phyloP scores from a whole-genome alignment of 2,888 invertebrate species.

The Achlya flavicornis region DNA sequence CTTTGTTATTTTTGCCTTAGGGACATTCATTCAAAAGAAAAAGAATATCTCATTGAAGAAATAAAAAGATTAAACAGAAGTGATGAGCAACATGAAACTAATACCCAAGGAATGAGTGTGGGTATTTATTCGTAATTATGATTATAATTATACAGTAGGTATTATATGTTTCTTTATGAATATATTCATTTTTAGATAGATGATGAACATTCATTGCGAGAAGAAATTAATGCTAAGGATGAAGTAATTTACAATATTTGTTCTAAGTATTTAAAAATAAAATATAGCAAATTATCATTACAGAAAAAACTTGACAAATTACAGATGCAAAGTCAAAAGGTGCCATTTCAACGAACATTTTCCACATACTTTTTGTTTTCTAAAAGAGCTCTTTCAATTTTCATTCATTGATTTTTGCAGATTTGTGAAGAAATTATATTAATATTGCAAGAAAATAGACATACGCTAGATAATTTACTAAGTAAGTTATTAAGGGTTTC shows the following conservation, averaged over 20 bases:
- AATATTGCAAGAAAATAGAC: constrained; percentile 46
- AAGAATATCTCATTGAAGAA: constrained; percentile 79
- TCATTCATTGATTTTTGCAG: constrained; percentile 33
- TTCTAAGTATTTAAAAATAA: constrained; percentile 49
- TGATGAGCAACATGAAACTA: constrained; percentile 60
- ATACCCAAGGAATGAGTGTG: constrained; percentile 45
- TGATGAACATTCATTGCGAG: constrained; percentile 26
- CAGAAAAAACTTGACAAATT: constrained; percentile 58
- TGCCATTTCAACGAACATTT: constrained; percentile 13
- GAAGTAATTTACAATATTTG: constrained; percentile 51
- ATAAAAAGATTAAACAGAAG: constrained; percentile 41
- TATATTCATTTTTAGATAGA: not conserved
- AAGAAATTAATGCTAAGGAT: constrained; percentile 46
- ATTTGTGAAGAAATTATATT: constrained; percentile 42
- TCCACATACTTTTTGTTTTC: not conserved
- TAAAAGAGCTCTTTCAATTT: not conserved
- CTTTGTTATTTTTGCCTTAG: constrained; percentile 24
- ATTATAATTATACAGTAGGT: not conserved
- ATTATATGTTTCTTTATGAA: not conserved
- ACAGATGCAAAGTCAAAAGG: constrained; percentile 45
- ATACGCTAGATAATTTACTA: constrained; percentile 39
- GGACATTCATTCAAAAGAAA: constrained; percentile 80
- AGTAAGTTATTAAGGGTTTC: constrained; percentile 38
- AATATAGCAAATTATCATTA: constrained; percentile 45
- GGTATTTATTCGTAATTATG: not conserved